Conservation (phyloP, 2,113 vertebrate species). For the Toxotes chatareus region DNA sequence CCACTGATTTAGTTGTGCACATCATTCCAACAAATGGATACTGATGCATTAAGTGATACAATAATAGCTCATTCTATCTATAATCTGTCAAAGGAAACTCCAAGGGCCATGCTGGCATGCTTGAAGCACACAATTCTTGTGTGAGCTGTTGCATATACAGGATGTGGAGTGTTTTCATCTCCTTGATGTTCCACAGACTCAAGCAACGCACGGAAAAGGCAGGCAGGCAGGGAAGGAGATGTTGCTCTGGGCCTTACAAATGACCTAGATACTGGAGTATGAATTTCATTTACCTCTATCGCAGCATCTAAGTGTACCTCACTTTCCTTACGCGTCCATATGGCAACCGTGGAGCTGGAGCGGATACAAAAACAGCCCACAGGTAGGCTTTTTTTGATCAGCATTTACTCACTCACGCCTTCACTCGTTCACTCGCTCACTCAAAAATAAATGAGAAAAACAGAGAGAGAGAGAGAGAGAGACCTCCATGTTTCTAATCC, state of each 20-base stretch:
- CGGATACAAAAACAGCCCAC: slow-evolving; percentile 71
- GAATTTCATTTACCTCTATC: slow-evolving; percentile 80
- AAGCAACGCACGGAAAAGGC: slow-evolving; percentile 75
- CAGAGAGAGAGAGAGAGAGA: slow-evolving; percentile 15
- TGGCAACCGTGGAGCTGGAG: slow-evolving; percentile 57
- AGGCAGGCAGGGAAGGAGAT: slow-evolving; percentile 73
- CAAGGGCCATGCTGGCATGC: slow-evolving; percentile 57
- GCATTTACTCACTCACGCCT: slow-evolving; percentile 44
- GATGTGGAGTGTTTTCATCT: slow-evolving; percentile 79
- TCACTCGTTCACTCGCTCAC: slow-evolving; percentile 31
- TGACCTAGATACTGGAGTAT: slow-evolving; percentile 81
- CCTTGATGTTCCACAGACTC: slow-evolving; percentile 81
- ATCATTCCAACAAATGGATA: slow-evolving; percentile 31
- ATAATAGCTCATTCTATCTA: slow-evolving; percentile 55
- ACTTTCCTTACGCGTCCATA: slow-evolving; percentile 68
- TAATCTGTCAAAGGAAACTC: slow-evolving; percentile 66
- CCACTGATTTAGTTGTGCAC: slow-evolving; percentile 3
- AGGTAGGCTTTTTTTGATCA: slow-evolving; percentile 65
- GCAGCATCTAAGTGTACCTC: slow-evolving; percentile 71
- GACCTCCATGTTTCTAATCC: slow-evolving; percentile 61
- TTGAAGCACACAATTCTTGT: slow-evolving; percentile 49
- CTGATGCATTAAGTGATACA: slow-evolving; percentile 40
- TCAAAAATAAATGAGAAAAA: slow-evolving; percentile 27
- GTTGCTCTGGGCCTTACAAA: slow-evolving; percentile 81
- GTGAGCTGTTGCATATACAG: slow-evolving; percentile 73